A percentile compares a stretch with the other conserved stretches of the same genome.
Evolutionary conservation across 2,797 vertebrate genomes (phyloP).

Genomic region (Eleutherodactylus coqui): DNA sequence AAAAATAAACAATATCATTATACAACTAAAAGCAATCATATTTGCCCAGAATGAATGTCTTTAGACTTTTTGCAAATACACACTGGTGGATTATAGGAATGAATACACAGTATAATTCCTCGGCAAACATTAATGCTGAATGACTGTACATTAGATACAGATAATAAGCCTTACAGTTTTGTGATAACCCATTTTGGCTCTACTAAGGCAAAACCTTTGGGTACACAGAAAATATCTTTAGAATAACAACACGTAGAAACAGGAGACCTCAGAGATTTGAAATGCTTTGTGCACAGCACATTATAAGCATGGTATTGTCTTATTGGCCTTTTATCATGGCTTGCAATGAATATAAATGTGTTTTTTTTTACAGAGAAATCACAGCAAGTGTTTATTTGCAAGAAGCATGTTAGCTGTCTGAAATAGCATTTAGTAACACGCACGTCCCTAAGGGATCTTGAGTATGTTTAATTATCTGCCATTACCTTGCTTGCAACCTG

Average conservation of each 20-base stretch:
- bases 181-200: slow-evolving; percentile 42
- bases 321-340: slow-evolving; percentile 45
- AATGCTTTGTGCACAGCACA: slow-evolving; percentile 50
- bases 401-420: slow-evolving; percentile 46
- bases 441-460: slow-evolving; percentile 24
- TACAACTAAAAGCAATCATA: slow-evolving; percentile 35
- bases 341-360: slow-evolving; percentile 54
- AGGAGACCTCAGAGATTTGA: slow-evolving; percentile 35
- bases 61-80: slow-evolving; percentile 49
- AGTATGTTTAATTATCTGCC: slow-evolving; percentile 53
- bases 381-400: slow-evolving; percentile 50
- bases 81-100: slow-evolving; percentile 32
- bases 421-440: slow-evolving; percentile 55
- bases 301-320: slow-evolving; percentile 42
- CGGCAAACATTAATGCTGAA: slow-evolving; percentile 46
- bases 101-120: slow-evolving; percentile 49
- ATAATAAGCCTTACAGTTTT: slow-evolving; percentile 54
- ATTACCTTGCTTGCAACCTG: slow-evolving; percentile 44
- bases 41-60: slow-evolving; percentile 21
- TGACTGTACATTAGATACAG: slow-evolving; percentile 55
- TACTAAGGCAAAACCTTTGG: slow-evolving; percentile 45
- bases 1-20: slow-evolving; percentile 26
- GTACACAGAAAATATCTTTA: slow-evolving; percentile 46
- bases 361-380: slow-evolving; percentile 33
- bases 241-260: slow-evolving; percentile 48